These are phyloP conservation scores for Odocoileus hemionus DNA, from an alignment of 2,113 vertebrate species.

Conservation along the genomic window DNA sequence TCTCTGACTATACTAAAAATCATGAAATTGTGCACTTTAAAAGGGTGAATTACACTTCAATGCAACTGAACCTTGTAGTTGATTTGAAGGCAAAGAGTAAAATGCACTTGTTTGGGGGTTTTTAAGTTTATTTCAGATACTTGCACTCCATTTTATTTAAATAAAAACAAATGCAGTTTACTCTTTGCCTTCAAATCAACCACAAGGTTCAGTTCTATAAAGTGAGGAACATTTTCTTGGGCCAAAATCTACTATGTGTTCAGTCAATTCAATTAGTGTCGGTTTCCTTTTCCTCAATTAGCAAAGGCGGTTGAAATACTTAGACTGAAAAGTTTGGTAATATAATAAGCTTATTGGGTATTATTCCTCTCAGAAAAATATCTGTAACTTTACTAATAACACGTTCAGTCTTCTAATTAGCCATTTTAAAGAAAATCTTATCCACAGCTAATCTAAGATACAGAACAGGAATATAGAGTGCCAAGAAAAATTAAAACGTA, in stretches of 20 bases:
- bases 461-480: not conserved
- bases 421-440: not conserved
- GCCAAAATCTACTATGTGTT: not conserved
- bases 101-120: not conserved
- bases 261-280: not conserved
- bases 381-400: not conserved
- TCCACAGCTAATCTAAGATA: not conserved
- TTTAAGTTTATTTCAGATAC: not conserved
- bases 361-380: not conserved
- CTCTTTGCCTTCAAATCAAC: not conserved
- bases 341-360: not conserved
- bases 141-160: not conserved
- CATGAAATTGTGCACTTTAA: not conserved
- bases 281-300: not conserved
- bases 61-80: not conserved
- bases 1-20: not conserved
- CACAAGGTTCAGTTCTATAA: not conserved
- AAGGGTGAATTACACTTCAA: not conserved
- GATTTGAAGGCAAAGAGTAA: not conserved
- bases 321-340: not conserved
- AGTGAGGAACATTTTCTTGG: not conserved
- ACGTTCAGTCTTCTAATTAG: not conserved
- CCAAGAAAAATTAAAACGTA: not conserved
- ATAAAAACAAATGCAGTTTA: not conserved
- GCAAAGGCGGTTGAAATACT: not conserved